Base-by-base conservation (phyloP, 2,797 vertebrate genomes). In the Sebastes vulpes region DNA sequence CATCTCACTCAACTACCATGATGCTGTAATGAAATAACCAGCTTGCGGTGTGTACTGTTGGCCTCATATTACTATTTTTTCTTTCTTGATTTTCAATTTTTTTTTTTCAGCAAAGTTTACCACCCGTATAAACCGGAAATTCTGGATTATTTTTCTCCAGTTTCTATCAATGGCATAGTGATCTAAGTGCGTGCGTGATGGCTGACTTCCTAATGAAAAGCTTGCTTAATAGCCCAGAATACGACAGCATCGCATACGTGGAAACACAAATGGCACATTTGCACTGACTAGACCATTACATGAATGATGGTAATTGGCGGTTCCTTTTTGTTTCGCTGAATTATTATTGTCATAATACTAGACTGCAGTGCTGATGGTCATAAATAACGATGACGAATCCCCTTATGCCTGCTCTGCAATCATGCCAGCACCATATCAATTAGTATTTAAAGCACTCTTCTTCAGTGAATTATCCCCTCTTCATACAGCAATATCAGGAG, bases 291-390 rank as follows among this genome's bases (percentile, higher is more conserved):
- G 12, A 38, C 67, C n/a, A 25, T 11, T 66, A 38, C 6, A 38
- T 61, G 65, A 69, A 32, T 82, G 77, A 71, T 21, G 4, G 53
- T 89, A 86, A 93, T 78, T 83, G 67, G 71, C 23, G 38, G 31
- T 68, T 84, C 20, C 29, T 71, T 26, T 90, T 72, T 92, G 83
- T 88, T 82, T 76, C 10, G 21, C 35, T 32, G 58, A 14, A 72
- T 90, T 76, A 79, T 89, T 84, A 70, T 84, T 67, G 23, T 53
- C 42, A 65, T 90, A 87, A 91, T 92, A 58, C 12, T 29, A 79
- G 79, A 74, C 32, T 52, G 50, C 64, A 9, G 67, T 0, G 3
- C 46, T 60, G 60, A 75, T 38, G 79, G 25, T 63, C 16, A 2
- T 75, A 8, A 80, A 64, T 64, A 64, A 60, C 0, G 9, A 25